Percentiles rank a stretch among this genome's conserved stretches.
Evolutionary conservation across 2,888 invertebrate genomes (phyloP).

Genomic region (Eurois occulta): DNA sequence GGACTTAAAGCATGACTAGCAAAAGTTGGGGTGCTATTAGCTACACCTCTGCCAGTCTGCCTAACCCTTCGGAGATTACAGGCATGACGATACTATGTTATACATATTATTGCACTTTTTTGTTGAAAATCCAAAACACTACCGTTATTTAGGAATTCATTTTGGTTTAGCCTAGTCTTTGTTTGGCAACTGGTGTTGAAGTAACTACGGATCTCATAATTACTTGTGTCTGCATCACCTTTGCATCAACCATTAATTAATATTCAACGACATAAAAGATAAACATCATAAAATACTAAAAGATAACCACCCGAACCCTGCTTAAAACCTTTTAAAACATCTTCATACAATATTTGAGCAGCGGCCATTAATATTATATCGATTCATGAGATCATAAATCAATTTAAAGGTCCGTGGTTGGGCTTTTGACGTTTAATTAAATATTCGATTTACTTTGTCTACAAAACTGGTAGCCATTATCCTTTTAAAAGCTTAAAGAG

Average conservation of each 20-base stretch:
- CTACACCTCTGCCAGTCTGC: no score
- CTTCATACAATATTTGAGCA: constrained; percentile 40
- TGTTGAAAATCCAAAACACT: not conserved
- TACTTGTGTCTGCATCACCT: not conserved
- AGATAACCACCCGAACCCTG: not conserved
- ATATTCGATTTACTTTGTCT: constrained; percentile 70
- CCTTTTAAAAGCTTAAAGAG: constrained; percentile 57
- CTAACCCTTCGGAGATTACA: no score
- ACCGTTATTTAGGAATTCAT: not conserved
- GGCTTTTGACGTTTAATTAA: constrained; percentile 70
- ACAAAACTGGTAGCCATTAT: constrained; percentile 60
- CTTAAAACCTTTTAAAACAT: constrained; percentile 39
- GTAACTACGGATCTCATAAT: not conserved
- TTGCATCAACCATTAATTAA: not conserved
- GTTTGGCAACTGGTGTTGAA: not conserved
- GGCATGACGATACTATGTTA: no score
- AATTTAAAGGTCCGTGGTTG: constrained; percentile 56
- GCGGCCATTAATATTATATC: constrained; percentile 53
- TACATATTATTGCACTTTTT: not conserved
- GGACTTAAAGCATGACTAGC: no score
- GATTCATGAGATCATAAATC: constrained; percentile 65
- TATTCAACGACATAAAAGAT: not conserved
- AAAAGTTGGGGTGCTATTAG: no score
- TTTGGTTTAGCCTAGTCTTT: not conserved
- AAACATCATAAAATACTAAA: not conserved